phyloP scores from a whole-genome alignment of 2,797 vertebrate species.

The Enteromius treurensis region DNA sequence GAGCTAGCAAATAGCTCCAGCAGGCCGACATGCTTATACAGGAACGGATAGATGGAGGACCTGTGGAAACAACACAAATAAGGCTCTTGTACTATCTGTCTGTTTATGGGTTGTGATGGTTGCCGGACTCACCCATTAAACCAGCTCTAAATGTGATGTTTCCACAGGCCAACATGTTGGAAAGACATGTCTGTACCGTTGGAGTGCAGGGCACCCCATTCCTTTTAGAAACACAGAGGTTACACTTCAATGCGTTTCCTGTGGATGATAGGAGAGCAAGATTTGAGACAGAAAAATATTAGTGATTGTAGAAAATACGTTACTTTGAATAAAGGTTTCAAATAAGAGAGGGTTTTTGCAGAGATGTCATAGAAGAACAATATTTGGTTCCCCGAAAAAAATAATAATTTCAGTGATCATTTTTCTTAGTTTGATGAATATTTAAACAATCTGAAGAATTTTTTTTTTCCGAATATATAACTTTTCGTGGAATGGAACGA shows the following conservation, averaged over 20 bases:
- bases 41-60: background rate
- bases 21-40: conserved; percentile 1
- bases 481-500: background rate
- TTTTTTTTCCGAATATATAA: background rate
- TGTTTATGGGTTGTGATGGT: too few species aligned
- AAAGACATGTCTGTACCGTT: conserved; percentile 28
- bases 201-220: background rate
- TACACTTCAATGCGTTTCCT: conserved; percentile 20
- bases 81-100: background rate
- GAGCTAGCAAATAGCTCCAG: background rate
- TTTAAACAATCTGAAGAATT: background rate
- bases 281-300: background rate
- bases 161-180: background rate
- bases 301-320: background rate
- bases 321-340: background rate
- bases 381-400: background rate
- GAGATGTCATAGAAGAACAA: background rate
- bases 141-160: background rate
- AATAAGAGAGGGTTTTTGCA: too few species aligned
- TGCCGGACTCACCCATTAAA: background rate
- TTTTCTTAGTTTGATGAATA: background rate
- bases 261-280: background rate
- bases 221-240: conserved; percentile 27
- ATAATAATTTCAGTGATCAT: background rate
- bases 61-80: background rate